phyloP scores from a whole-genome alignment of 53 echinoderm and acorn worm species.

The Zoroaster sp. region DNA sequence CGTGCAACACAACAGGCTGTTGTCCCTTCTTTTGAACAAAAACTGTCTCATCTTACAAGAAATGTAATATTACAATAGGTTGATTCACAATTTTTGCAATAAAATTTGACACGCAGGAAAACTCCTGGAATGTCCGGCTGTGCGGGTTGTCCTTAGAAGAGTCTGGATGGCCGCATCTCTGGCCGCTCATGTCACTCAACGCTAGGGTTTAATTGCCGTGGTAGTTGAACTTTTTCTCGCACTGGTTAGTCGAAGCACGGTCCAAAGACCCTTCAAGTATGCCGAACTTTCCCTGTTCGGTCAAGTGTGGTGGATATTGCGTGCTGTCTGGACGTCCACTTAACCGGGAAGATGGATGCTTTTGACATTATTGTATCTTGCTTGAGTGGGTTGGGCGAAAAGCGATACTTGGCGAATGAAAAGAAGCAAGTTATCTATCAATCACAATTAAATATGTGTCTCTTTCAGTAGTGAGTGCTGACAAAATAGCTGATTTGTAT shows the following conservation, averaged over 20 bases:
- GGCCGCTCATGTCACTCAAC: constrained; percentile 26
- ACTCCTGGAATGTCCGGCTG: background rate
- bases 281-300: background rate
- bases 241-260: background rate
- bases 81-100: background rate
- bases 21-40: background rate
- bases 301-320: constrained; percentile 23
- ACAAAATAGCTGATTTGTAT: background rate
- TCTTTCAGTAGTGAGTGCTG: background rate
- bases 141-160: background rate
- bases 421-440: background rate
- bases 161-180: background rate
- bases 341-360: background rate
- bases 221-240: constrained; percentile 24
- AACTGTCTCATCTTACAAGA: background rate
- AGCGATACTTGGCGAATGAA: background rate
- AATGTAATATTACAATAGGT: background rate
- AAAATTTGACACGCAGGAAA: background rate
- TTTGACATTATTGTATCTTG: constrained; percentile 12
- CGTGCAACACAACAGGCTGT: background rate
- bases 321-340: background rate
- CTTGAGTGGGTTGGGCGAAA: background rate
- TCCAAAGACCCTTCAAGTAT: background rate
- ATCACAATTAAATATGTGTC: background rate
- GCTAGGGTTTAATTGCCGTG: constrained; percentile 17